Conservation (phyloP, 2,888 invertebrate genomes). For the Stenotaenia linearis region DNA sequence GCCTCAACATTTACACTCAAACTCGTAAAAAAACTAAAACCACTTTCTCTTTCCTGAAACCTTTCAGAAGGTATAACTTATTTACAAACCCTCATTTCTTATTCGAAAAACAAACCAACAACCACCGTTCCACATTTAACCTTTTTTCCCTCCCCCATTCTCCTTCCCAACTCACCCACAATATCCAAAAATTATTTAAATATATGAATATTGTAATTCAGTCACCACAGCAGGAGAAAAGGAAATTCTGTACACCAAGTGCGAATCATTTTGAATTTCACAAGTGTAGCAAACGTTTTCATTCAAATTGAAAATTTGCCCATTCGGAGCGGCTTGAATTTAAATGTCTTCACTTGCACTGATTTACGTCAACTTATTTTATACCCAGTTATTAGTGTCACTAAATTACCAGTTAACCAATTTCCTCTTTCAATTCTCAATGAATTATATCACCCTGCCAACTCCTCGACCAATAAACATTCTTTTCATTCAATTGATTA, state of each 20-base stretch:
- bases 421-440: neutral
- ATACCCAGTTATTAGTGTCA: neutral
- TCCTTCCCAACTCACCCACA: neutral
- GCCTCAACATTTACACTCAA: too few relatives aligned
- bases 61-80: neutral
- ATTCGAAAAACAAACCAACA: neutral
- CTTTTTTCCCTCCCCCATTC: neutral
- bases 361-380: neutral
- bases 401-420: neutral
- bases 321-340: neutral
- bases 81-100: neutral
- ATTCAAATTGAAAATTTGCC: neutral
- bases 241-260: neutral
- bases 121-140: neutral
- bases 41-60: neutral
- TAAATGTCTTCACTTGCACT: neutral
- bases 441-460: neutral
- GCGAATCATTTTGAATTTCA: constrained; percentile 5
- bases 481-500: neutral
- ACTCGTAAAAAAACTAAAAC: neutral
- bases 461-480: neutral
- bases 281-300: neutral
- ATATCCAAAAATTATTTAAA: neutral
- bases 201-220: neutral
- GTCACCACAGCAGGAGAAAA: neutral